Evolutionary conservation across 1,140 invertebrate species (phyloP).

Genomic region (Schlechtendalia chinensis): DNA sequence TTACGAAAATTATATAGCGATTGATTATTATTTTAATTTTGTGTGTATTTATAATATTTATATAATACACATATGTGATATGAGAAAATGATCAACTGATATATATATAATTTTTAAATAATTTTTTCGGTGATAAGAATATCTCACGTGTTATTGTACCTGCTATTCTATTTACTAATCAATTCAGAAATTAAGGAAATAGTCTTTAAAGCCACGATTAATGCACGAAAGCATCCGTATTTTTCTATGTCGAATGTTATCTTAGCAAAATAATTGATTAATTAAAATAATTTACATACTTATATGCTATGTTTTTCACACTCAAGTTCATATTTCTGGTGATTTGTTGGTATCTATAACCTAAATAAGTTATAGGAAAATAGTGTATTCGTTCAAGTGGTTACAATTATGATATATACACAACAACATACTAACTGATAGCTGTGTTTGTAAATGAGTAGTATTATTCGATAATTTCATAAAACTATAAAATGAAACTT

Average conservation of each 20-base stretch:
- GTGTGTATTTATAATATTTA: too few relatives aligned
- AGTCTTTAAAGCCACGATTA: too few relatives aligned
- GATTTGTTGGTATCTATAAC: background rate
- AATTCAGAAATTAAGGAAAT: too few relatives aligned
- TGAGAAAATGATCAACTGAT: too few relatives aligned
- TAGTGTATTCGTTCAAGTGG: constrained; percentile 7
- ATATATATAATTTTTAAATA: too few relatives aligned
- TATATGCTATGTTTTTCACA: background rate
- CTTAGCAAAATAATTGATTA: background rate
- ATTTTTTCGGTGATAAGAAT: too few relatives aligned
- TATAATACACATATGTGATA: too few relatives aligned
- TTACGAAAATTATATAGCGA: too few relatives aligned
- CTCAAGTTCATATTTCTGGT: background rate
- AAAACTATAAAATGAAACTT: background rate
- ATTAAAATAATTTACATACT: background rate
- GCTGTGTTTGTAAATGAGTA: background rate
- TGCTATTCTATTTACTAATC: too few relatives aligned
- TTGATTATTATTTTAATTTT: too few relatives aligned
- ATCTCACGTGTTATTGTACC: too few relatives aligned
- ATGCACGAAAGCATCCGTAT: too few relatives aligned
- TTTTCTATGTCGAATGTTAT: background rate
- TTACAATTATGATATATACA: background rate
- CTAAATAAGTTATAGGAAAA: background rate
- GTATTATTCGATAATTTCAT: background rate
- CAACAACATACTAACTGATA: background rate